A percentile compares a stretch with the other conserved stretches of the same genome.
phyloP scores from a whole-genome alignment of 30 jellyfish, hydroid and myxozoan species.

The Aurelia aurita region DNA sequence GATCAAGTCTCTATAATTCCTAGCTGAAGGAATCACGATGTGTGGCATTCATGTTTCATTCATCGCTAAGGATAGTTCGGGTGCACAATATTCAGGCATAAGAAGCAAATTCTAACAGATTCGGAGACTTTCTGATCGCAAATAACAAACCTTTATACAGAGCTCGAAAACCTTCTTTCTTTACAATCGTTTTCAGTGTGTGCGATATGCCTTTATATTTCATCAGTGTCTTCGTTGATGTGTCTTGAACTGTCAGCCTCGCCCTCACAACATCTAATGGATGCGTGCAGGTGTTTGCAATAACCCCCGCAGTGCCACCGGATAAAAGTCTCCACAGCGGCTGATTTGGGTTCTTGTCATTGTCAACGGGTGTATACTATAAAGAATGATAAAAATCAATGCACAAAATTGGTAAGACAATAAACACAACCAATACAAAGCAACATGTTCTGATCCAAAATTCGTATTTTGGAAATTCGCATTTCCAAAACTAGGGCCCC shows the following conservation, averaged over 20 bases:
- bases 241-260: slow-evolving; percentile 76
- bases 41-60: no score
- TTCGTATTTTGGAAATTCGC: no score
- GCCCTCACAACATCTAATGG: slow-evolving; percentile 95
- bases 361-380: slow-evolving; percentile 94
- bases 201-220: slow-evolving; percentile 71
- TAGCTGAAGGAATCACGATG: no score
- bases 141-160: slow-evolving; percentile 68
- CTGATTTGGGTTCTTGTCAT: slow-evolving; percentile 80
- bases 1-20: no score
- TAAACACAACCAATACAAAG: no score
- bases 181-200: slow-evolving; percentile 59
- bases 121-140: no score
- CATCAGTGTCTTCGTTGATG: slow-evolving; percentile 4
- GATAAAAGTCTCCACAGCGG: slow-evolving; percentile 88
- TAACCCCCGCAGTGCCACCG: slow-evolving; percentile 96
- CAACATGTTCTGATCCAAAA: no score
- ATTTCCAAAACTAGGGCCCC: no score
- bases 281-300: slow-evolving; percentile 77
- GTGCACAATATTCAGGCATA: no score
- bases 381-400: not conserved
- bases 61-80: no score
- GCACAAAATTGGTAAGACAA: no score
- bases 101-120: no score
- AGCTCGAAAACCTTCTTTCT: slow-evolving; percentile 80